phyloP scores from a whole-genome alignment of 2,888 invertebrate genomes.

The Cordylochernes scorpioides region DNA sequence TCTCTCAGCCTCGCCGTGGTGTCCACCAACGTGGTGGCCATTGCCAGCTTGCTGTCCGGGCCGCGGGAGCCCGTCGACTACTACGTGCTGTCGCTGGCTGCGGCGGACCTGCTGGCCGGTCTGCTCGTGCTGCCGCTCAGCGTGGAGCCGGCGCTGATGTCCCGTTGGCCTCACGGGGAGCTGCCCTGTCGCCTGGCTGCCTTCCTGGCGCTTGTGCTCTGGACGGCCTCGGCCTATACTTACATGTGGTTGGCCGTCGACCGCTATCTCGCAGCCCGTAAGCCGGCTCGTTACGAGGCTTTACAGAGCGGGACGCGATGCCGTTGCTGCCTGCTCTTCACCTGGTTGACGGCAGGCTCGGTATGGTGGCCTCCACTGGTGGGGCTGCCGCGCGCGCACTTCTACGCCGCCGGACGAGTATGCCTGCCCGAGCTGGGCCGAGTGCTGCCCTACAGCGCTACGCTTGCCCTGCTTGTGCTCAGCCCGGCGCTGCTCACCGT shows the following conservation, averaged over 20 bases:
- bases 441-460: conserved; percentile 81
- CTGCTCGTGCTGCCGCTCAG: conserved; percentile 73
- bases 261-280: conserved; percentile 68
- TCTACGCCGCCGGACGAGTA: conserved; percentile 61
- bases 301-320: conserved; percentile 62
- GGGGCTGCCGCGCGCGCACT: conserved; percentile 57
- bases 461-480: conserved; percentile 58
- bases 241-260: conserved; percentile 98
- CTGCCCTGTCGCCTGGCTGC: conserved; percentile 70
- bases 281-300: conserved; percentile 68
- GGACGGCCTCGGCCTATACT: conserved; percentile 80
- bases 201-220: conserved; percentile 72
- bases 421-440: conserved; percentile 92
- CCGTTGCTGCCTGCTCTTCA: conserved; percentile 93
- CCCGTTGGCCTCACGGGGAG: conserved; percentile 54
- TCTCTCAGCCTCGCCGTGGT: conserved; percentile 64
- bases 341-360: conserved; percentile 86
- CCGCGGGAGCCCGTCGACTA: conserved; percentile 82
- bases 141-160: conserved; percentile 55
- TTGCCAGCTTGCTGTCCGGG: conserved; percentile 44
- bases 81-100: conserved; percentile 73
- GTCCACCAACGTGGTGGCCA: conserved; percentile 53
- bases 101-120: conserved; percentile 73
- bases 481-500: conserved; percentile 89
- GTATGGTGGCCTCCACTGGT: conserved; percentile 80